Evolutionary conservation across 2,113 vertebrate species (phyloP).

Genomic region (Sprattus sprattus): DNA sequence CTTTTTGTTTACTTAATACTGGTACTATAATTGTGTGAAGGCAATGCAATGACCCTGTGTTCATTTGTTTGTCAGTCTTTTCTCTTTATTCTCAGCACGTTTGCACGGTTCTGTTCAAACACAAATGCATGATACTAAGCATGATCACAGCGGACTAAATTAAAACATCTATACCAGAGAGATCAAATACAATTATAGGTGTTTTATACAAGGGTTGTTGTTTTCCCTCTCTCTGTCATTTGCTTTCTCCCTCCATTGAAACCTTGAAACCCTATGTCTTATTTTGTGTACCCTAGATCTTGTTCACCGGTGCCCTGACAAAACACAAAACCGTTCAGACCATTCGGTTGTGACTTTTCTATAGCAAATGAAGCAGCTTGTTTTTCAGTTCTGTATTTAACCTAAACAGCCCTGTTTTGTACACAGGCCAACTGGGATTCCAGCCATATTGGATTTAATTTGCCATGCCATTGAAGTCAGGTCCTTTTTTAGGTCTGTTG

Average conservation of each 20-base stretch:
- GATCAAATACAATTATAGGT: neutral
- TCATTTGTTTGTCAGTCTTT: too few relatives aligned
- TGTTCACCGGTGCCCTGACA: neutral
- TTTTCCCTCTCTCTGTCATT: neutral
- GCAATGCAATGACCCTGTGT: too few relatives aligned
- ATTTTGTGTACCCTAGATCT: slow-evolving; percentile 9
- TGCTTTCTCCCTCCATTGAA: neutral
- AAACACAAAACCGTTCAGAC: neutral
- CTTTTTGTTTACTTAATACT: too few relatives aligned
- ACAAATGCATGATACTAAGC: neutral
- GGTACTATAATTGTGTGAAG: too few relatives aligned
- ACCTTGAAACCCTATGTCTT: neutral
- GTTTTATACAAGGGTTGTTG: neutral
- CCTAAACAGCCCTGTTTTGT: neutral
- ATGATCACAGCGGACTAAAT: neutral
- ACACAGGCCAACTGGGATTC: neutral
- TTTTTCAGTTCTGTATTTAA: neutral
- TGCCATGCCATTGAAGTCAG: neutral
- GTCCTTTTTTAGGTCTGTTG: neutral
- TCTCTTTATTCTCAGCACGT: too few relatives aligned
- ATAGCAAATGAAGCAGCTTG: neutral
- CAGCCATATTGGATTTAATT: neutral
- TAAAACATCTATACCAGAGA: neutral
- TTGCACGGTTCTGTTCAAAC: neutral
- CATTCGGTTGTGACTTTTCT: neutral